These are phyloP conservation scores for Metopolophium dirhodum DNA, from an alignment of 1,140 invertebrate genomes.

Conservation along the genomic window DNA sequence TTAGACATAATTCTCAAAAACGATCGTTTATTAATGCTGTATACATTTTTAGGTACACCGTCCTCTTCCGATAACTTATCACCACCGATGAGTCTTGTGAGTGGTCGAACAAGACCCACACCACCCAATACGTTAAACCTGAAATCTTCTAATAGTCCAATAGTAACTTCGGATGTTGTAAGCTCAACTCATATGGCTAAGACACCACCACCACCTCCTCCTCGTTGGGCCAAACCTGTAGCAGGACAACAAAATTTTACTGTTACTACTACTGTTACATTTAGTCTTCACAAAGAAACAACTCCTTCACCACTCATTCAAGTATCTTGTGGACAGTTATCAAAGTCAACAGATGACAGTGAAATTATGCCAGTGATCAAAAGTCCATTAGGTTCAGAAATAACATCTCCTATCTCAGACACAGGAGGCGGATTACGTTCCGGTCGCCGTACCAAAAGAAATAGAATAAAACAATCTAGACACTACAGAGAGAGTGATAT, in stretches of 20 bases:
- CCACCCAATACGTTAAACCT: constrained; percentile 83
- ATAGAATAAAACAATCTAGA: constrained; percentile 65
- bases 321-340: constrained; percentile 34
- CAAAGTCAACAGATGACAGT: constrained; percentile 51
- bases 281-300: constrained; percentile 72
- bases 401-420: constrained; percentile 61
- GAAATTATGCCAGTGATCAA: constrained; percentile 52
- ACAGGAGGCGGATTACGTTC: constrained; percentile 63
- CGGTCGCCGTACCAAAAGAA: constrained; percentile 38
- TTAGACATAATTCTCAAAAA: not conserved
- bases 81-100: not conserved
- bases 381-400: constrained; percentile 53
- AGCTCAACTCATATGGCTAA: constrained; percentile 61
- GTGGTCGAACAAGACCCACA: constrained; percentile 70
- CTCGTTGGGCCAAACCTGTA: constrained; percentile 68
- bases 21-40: not conserved
- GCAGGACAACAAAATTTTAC: constrained; percentile 72
- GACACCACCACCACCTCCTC: constrained; percentile 72
- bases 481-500: constrained; percentile 83
- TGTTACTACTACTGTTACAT: constrained; percentile 82
- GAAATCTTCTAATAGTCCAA: constrained; percentile 60
- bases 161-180: not conserved
- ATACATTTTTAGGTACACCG: constrained; percentile 18
- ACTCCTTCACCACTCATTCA: constrained; percentile 60
- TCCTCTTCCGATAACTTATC: constrained; percentile 27